A percentile compares a stretch with the other conserved stretches of the same genome.
phyloP scores from a whole-genome alignment of 2,888 invertebrate genomes.

The Mythimna pallens region DNA sequence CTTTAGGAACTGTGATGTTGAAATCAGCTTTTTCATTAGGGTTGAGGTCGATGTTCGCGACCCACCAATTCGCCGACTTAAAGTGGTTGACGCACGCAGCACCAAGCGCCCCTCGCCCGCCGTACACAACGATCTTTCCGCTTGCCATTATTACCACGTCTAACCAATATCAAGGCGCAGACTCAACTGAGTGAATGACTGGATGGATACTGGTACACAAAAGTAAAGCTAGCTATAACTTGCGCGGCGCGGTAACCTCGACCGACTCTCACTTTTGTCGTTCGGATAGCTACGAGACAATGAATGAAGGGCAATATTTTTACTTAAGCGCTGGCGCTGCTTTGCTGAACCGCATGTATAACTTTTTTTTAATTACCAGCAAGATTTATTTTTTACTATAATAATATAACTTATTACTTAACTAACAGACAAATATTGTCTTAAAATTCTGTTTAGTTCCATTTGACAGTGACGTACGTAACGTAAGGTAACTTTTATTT shows the following conservation, averaged over 20 bases:
- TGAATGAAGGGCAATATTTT: constrained; percentile 56
- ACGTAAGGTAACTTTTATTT: not conserved
- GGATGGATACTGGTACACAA: constrained; percentile 64
- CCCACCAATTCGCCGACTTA: constrained; percentile 97
- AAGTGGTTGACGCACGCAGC: constrained; percentile 96
- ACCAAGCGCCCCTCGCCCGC: constrained; percentile 98
- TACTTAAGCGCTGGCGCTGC: constrained; percentile 10
- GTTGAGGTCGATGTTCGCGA: constrained; percentile 96
- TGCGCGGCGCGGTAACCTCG: constrained; percentile 78
- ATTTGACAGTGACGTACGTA: constrained; percentile 2
- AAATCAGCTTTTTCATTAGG: constrained; percentile 96
- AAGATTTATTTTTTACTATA: not conserved
- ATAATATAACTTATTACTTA: too few species aligned
- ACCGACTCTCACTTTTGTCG: constrained; percentile 81
- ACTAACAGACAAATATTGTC: not conserved
- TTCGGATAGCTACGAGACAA: constrained; percentile 65
- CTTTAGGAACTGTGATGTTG: constrained; percentile 96
- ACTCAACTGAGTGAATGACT: constrained; percentile 69
- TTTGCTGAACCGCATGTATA: not conserved
- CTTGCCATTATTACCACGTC: constrained; percentile 89
- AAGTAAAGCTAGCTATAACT: constrained; percentile 70
- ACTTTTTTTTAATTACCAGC: not conserved
- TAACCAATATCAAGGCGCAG: constrained; percentile 64
- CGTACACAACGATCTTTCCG: constrained; percentile 97
- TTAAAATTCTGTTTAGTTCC: not conserved